Base-by-base conservation (phyloP, 1,140 invertebrate species). In the Ptiloglossa arizonensis region DNA sequence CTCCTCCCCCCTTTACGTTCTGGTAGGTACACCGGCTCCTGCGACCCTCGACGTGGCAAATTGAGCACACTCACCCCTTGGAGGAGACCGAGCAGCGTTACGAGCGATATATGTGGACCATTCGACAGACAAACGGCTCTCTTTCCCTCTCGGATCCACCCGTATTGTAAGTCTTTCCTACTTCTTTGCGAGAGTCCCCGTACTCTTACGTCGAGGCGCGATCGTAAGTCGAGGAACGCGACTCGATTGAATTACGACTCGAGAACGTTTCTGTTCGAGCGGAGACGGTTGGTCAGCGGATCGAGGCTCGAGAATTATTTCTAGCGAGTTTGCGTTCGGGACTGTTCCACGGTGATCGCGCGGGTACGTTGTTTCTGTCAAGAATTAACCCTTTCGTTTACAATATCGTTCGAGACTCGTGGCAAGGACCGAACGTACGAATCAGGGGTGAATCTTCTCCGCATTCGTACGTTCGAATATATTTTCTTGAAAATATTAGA, bases 41-140 rank as follows among this genome's bases (percentile, higher is more conserved):
- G 87, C 89, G 82, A 89, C 89, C 91, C 87, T 91, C 87, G 89
- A 88, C 86, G 87, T 89, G 86, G 87, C 88, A 91, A 92, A 91
- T 92, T 92, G 89, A 91, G 89, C 90, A 91, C 90, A 91, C 89
- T 90, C 87, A 85, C 82, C 87, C 88, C 80, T 87, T 81, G 35
- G 79, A 69, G 79, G 79, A 79, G 68, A 88, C 76, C 73, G 82
- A 86, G 81, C 54, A 80, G 80, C 82, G 86, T 89, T 88, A 87
- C 87, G 81, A 86, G 76, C 89, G 76, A 88, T 90, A 88, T 88
- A 91, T 91, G 87, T 89, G 81, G 52, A 86, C 81, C 83, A 87
- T 90, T 91, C 88, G 87, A 87, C 85, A 87, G 87, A 91, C 88
- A 90, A 90, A 91, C 87, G 86, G 82, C 79, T 75, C 77, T 83